These are phyloP conservation scores for Sinonovacula constricta DNA, from an alignment of 1,140 invertebrate genomes.

Conservation along the genomic window DNA sequence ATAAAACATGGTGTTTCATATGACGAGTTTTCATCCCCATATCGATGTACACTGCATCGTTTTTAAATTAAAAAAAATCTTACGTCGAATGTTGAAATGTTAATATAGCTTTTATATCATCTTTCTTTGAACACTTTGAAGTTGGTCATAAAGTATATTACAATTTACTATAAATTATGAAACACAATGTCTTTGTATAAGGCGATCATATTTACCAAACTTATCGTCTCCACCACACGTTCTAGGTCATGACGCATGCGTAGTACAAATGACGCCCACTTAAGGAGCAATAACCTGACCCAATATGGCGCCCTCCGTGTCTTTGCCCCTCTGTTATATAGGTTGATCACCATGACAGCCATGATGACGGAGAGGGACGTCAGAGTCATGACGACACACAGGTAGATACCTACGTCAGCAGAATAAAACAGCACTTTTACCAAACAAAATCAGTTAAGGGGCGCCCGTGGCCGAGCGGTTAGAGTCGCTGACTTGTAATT, in stretches of 20 bases:
- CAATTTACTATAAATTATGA: background rate
- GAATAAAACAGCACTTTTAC: constrained; percentile 27
- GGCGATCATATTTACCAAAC: constrained; percentile 58
- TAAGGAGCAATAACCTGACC: constrained; percentile 64
- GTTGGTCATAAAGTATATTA: background rate
- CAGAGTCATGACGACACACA: constrained; percentile 78
- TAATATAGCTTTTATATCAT: constrained; percentile 9
- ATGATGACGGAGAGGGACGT: constrained; percentile 77
- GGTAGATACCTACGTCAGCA: constrained; percentile 77
- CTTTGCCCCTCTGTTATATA: constrained; percentile 74
- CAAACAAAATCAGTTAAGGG: background rate
- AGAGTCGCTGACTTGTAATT: no score
- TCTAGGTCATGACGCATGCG: constrained; percentile 71
- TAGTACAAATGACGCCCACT: constrained; percentile 66
- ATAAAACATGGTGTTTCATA: no score
- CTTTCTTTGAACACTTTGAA: background rate
- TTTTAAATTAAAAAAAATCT: no score
- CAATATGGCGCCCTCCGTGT: constrained; percentile 69
- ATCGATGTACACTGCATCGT: no score
- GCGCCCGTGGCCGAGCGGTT: no score
- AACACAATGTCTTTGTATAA: background rate
- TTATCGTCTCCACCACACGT: constrained; percentile 68
- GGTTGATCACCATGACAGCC: constrained; percentile 77
- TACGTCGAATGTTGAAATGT: no score
- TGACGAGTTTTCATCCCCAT: no score